phyloP scores from a whole-genome alignment of 2,797 vertebrate genomes.

The Triplophysa yarkandensis region DNA sequence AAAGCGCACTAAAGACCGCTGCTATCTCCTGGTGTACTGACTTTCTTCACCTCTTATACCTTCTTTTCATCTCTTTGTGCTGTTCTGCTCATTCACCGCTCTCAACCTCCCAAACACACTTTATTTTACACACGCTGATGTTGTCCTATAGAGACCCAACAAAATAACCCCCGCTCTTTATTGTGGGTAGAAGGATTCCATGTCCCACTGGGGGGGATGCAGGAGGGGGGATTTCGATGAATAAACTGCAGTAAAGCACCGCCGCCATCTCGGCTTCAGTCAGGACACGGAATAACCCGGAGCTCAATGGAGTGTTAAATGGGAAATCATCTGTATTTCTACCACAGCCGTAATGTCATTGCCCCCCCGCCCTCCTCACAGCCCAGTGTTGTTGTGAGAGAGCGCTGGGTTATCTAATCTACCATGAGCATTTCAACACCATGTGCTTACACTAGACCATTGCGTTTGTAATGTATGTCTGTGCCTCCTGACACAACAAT shows the following conservation, averaged over 20 bases:
- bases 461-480: slow-evolving; percentile 72
- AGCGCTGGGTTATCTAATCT: slow-evolving; percentile 63
- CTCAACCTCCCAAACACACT: slow-evolving; percentile 53
- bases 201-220: slow-evolving; percentile 67
- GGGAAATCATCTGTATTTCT: slow-evolving; percentile 87
- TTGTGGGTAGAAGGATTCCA: slow-evolving; percentile 69
- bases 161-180: slow-evolving; percentile 56
- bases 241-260: slow-evolving; percentile 67
- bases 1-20: slow-evolving; percentile 70
- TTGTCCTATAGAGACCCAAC: slow-evolving; percentile 37
- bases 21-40: slow-evolving; percentile 61
- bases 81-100: neutral
- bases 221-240: slow-evolving; percentile 68
- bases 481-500: slow-evolving; percentile 61
- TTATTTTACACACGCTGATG: slow-evolving; percentile 27
- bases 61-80: slow-evolving; percentile 36
- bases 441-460: slow-evolving; percentile 73
- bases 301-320: slow-evolving; percentile 91
- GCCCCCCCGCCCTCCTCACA: slow-evolving; percentile 35
- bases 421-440: slow-evolving; percentile 60
- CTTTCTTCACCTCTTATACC: slow-evolving; percentile 32
- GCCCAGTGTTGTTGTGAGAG: slow-evolving; percentile 47
- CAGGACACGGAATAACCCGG: slow-evolving; percentile 73
- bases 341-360: slow-evolving; percentile 81
- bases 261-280: slow-evolving; percentile 66